Percentiles rank a stretch among this genome's conserved stretches.
Conservation (phyloP, 2,797 vertebrate species). For the Coregonus ussuriensis region DNA sequence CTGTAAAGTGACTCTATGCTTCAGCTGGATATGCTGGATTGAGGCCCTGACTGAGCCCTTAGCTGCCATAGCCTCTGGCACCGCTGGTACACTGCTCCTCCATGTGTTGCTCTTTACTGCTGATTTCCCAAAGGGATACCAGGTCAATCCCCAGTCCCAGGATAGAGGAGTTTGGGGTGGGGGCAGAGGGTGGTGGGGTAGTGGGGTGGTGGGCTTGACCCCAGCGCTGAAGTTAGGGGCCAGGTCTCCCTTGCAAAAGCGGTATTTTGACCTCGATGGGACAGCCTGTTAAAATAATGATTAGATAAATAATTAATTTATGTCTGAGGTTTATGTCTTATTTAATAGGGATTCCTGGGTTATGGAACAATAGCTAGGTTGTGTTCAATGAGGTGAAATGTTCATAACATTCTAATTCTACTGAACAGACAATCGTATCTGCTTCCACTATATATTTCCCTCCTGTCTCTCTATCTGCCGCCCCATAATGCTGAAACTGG, state of each 20-base stretch:
- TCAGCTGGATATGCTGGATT: background rate
- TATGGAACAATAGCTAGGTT: background rate
- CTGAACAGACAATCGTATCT: too few relatives aligned
- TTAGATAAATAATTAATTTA: background rate
- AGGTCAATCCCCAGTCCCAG: background rate
- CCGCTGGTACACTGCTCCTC: background rate
- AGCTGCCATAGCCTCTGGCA: background rate
- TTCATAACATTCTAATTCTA: background rate
- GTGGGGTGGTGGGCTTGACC: background rate
- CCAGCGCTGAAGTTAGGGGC: background rate
- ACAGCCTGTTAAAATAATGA: background rate
- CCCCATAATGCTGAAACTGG: background rate
- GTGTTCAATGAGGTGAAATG: background rate
- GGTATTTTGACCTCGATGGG: background rate
- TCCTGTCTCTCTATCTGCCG: background rate
- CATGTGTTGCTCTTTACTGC: background rate
- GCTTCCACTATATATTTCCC: background rate
- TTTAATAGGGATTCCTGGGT: background rate
- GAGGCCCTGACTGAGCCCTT: background rate
- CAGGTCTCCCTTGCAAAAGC: background rate
- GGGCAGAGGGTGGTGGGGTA: background rate
- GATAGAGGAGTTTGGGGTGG: background rate
- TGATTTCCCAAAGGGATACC: slow-evolving; percentile 3
- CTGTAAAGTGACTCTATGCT: background rate
- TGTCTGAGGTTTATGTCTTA: background rate